phyloP scores from a whole-genome alignment of 2,888 invertebrate species.

The Phaedon cochleariae region DNA sequence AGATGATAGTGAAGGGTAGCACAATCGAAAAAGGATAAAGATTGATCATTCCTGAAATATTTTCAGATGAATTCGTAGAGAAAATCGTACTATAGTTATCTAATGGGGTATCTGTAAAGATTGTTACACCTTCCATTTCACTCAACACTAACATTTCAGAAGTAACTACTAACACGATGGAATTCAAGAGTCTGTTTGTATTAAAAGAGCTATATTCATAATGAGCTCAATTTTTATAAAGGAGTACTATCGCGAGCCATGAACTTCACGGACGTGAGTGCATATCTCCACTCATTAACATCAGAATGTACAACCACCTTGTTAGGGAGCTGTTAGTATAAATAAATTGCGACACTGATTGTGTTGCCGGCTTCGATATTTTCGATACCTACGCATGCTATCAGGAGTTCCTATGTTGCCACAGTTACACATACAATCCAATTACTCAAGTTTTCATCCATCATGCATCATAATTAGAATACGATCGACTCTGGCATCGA shows the following conservation, averaged over 20 bases:
- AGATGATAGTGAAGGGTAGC: conserved; percentile 78
- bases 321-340: conserved; percentile 21
- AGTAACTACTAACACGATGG: background rate
- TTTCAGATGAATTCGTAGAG: background rate
- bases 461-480: too few species aligned
- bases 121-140: background rate
- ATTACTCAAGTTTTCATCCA: too few species aligned
- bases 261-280: background rate
- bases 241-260: too few species aligned
- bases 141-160: conserved; percentile 15
- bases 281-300: background rate
- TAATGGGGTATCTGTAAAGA: conserved; percentile 11
- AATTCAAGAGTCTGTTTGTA: background rate
- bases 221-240: background rate
- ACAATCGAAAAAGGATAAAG: conserved; percentile 69
- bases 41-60: conserved; percentile 10
- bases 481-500: too few species aligned
- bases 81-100: conserved; percentile 9
- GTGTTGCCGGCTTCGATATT: conserved; percentile 30
- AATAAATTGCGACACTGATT: conserved; percentile 28
- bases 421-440: too few species aligned
- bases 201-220: background rate
- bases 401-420: conserved; percentile 27
- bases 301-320: background rate
- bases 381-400: conserved; percentile 29